A percentile compares a stretch with the other conserved stretches of the same genome.
These are phyloP conservation scores for Apis florea DNA, from an alignment of 1,140 invertebrate species.

Conservation along the genomic window DNA sequence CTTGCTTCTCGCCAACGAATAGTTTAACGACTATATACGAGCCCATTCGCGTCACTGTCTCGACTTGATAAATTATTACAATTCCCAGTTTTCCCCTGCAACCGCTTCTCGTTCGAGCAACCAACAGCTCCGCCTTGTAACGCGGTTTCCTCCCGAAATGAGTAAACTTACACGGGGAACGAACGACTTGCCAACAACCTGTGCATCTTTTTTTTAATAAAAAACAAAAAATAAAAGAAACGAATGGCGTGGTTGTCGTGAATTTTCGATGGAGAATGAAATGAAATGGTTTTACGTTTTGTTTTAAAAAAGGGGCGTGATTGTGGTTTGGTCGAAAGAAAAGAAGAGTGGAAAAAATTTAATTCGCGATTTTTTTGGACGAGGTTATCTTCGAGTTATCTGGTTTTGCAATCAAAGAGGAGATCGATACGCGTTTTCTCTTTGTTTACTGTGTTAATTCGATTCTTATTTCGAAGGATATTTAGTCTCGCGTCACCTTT, in stretches of 20 bases:
- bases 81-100: neutral
- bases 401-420: no score
- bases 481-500: no score
- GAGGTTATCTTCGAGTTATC: no score
- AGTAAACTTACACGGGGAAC: neutral
- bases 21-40: constrained; percentile 22
- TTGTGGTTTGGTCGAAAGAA: no score
- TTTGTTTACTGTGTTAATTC: no score
- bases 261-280: no score
- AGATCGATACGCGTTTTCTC: no score
- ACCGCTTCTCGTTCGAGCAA: neutral
- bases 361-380: no score
- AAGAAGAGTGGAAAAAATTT: no score
- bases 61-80: constrained; percentile 38
- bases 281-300: no score
- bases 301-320: no score
- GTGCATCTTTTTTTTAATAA: neutral
- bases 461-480: no score
- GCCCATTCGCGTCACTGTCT: neutral
- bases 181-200: neutral
- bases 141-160: neutral
- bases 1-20: neutral
- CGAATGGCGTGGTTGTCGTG: neutral
- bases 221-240: neutral
- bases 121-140: neutral